Percentiles rank a stretch among this genome's conserved stretches.
Conservation (phyloP, 2,113 vertebrate species). For the Arizona elegans region DNA sequence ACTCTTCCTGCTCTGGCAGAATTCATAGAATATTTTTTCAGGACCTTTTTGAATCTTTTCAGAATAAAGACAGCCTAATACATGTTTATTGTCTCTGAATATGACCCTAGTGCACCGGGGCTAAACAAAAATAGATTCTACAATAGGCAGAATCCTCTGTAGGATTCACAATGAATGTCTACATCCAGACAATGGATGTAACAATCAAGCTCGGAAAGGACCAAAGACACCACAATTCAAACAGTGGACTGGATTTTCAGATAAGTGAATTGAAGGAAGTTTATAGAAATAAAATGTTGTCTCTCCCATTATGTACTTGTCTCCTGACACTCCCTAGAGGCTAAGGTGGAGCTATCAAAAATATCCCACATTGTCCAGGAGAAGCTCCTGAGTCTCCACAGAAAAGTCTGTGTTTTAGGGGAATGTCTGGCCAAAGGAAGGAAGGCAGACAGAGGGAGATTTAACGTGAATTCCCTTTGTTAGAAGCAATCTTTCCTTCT, state of each 20-base stretch:
- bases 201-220: background rate
- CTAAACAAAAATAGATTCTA: background rate
- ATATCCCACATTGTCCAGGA: background rate
- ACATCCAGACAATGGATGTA: background rate
- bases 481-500: background rate
- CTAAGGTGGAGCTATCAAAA: background rate
- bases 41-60: background rate
- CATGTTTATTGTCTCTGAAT: background rate
- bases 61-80: background rate
- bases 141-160: background rate
- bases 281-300: background rate
- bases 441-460: rapidly evolving
- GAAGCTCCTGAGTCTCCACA: background rate
- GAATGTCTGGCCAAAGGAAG: background rate
- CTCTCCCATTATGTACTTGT: background rate
- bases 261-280: background rate
- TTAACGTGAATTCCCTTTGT: background rate
- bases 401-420: background rate
- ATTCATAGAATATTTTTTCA: background rate
- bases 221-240: background rate
- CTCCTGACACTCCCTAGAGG: background rate
- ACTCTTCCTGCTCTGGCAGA: background rate
- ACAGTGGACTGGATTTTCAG: background rate
- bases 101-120: background rate
- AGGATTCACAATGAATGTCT: background rate